These are phyloP conservation scores for Pilophorus perplexus DNA, from an alignment of 2,888 invertebrate species.

Conservation along the genomic window DNA sequence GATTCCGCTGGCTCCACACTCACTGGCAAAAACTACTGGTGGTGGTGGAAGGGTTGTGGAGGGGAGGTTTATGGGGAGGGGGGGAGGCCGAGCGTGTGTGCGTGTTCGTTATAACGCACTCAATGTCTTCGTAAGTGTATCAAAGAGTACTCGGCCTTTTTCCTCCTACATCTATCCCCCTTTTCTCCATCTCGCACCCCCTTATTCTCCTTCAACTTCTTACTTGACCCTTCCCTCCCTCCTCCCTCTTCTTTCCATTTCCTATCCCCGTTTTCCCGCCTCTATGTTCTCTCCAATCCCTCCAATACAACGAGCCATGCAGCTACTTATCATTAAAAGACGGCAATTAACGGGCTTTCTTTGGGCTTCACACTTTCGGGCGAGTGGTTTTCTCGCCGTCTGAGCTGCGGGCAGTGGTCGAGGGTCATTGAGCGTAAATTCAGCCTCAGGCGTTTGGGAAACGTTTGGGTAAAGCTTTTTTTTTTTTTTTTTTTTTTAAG, in stretches of 20 bases:
- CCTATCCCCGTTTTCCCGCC: background rate
- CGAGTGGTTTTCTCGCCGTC: too few species aligned
- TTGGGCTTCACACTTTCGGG: background rate
- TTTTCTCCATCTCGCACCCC: background rate
- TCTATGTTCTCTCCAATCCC: too few species aligned
- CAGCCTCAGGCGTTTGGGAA: too few species aligned
- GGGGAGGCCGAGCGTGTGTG: conserved; percentile 14
- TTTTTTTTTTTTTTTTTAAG: too few species aligned
- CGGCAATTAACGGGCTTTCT: background rate
- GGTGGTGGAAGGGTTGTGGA: conserved; percentile 12
- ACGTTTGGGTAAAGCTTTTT: too few species aligned
- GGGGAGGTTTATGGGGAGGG: conserved; percentile 23
- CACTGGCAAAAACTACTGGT: conserved; percentile 44
- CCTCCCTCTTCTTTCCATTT: background rate
- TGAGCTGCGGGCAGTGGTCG: too few species aligned
- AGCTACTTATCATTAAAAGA: background rate
- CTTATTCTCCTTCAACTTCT: background rate
- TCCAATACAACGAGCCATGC: too few species aligned
- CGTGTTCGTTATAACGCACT: conserved; percentile 25
- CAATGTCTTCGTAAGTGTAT: conserved; percentile 33
- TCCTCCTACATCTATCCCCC: background rate
- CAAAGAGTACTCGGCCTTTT: conserved; percentile 35
- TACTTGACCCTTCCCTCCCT: background rate
- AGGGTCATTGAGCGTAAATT: too few species aligned
- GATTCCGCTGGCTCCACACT: conserved; percentile 43